These are phyloP conservation scores for Dermochelys coriacea DNA, from an alignment of 2,797 vertebrate genomes.

Conservation along the genomic window DNA sequence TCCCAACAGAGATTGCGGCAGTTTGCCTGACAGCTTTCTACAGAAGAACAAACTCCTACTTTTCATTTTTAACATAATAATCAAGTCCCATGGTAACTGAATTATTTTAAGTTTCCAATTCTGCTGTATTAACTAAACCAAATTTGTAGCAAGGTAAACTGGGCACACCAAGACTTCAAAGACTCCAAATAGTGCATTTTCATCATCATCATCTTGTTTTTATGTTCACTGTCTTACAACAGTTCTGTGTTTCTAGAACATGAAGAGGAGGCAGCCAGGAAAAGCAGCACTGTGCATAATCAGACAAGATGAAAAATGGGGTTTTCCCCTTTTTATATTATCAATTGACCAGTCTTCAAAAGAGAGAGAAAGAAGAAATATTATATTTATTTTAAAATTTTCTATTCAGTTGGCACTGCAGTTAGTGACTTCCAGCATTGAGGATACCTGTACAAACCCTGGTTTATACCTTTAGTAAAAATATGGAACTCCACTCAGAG, in stretches of 20 bases:
- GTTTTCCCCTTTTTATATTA: neutral
- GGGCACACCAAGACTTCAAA: neutral
- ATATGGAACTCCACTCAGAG: neutral
- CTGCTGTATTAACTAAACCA: neutral
- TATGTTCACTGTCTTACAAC: neutral
- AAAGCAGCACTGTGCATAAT: neutral
- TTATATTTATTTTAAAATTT: neutral
- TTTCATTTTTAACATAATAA: neutral
- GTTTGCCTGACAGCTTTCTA: neutral
- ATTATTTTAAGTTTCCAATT: neutral
- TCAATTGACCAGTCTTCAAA: neutral
- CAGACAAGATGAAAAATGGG: neutral
- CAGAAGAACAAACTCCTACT: neutral
- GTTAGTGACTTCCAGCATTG: neutral
- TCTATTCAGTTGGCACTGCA: accelerated
- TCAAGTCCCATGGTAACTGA: neutral
- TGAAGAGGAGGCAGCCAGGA: neutral
- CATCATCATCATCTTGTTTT: neutral
- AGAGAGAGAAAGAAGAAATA: neutral
- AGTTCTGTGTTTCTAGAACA: neutral
- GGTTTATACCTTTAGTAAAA: neutral
- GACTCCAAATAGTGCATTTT: neutral
- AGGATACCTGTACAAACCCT: neutral
- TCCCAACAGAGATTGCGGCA: neutral
- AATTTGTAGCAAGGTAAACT: neutral